Evolutionary conservation across 1,140 invertebrate species (phyloP), one percentile per base, ranked within the genome.

Genomic region (Telenomus remus): DNA sequence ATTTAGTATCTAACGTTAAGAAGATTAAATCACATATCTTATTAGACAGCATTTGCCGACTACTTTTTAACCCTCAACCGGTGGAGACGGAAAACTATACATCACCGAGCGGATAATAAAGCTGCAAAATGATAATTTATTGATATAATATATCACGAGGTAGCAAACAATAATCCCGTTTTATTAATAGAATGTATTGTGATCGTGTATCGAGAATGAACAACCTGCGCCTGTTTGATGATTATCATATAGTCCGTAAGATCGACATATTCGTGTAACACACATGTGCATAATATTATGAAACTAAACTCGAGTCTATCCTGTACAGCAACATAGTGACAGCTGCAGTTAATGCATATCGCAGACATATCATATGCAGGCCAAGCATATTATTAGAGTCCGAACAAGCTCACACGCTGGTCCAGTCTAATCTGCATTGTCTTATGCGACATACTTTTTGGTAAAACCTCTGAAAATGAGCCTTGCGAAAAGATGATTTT

Each of bases 221-320:
- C 59, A 69, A 55, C 56, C 51, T 27, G 59, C 11, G 54, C 27
- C 42, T 56, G 57, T 59, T 71, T 50, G 51, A 68, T 71, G 57
- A 61, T 76, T 76, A 71, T 81, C 76, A 8, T 14, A 66, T 72
- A 74, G 75, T 65, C 74, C 55, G 79, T 80, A 81, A 85, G 81
- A 84, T 85, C 80, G 84, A 87, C 81, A 81, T 85, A 84, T 84
- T 87, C 85, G 85, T 82, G 83, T 76, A 81, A 82, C 66, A 80
- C 84, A 86, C 80, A 83, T 86, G 83, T 81, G 84, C 82, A 85
- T 87, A 85, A 85, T 86, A 80, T 83, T 84, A 82, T 80, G 77
- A 77, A 69, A 68, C 55, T 75, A 54, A 37, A 66, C 63, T 70
- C 60, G 54, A 68, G 78, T 42, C 80, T 79, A 82, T 85, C 79